Percentiles rank a stretch among this genome's conserved stretches.
phyloP scores from a whole-genome alignment of 2,888 invertebrate genomes.

The Platycheirus albimanus region DNA sequence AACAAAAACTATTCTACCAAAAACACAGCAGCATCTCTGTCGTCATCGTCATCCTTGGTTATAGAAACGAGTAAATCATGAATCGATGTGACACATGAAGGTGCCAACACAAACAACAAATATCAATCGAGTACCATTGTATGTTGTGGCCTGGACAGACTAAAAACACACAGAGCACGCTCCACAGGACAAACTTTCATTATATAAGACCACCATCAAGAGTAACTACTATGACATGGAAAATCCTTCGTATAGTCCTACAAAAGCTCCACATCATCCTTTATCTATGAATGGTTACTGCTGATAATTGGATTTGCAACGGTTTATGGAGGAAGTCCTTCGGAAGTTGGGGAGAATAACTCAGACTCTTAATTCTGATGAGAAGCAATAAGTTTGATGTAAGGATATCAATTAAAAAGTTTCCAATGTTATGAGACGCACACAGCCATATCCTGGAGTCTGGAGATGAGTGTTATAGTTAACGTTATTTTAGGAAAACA shows the following conservation, averaged over 20 bases:
- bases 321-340: conserved; percentile 54
- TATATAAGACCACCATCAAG: conserved; percentile 35
- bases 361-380: conserved; percentile 24
- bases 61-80: conserved; percentile 46
- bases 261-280: conserved; percentile 27
- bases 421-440: conserved; percentile 51
- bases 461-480: conserved; percentile 15
- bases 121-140: conserved; percentile 21
- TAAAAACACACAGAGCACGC: not conserved
- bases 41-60: not conserved
- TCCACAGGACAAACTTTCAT: conserved; percentile 50
- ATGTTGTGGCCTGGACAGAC: conserved; percentile 35
- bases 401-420: conserved; percentile 74
- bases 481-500: conserved; percentile 27
- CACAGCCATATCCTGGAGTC: too few relatives aligned
- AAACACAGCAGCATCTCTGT: too few relatives aligned
- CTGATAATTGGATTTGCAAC: conserved; percentile 74
- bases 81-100: conserved; percentile 67
- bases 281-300: conserved; percentile 61
- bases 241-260: conserved; percentile 14
- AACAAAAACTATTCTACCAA: conserved; percentile 8
- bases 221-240: not conserved
- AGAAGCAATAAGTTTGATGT: conserved; percentile 70
- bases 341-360: not conserved
- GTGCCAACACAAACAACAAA: conserved; percentile 52